Conservation (phyloP, 2,113 vertebrate species). For the Anas platyrhynchos region DNA sequence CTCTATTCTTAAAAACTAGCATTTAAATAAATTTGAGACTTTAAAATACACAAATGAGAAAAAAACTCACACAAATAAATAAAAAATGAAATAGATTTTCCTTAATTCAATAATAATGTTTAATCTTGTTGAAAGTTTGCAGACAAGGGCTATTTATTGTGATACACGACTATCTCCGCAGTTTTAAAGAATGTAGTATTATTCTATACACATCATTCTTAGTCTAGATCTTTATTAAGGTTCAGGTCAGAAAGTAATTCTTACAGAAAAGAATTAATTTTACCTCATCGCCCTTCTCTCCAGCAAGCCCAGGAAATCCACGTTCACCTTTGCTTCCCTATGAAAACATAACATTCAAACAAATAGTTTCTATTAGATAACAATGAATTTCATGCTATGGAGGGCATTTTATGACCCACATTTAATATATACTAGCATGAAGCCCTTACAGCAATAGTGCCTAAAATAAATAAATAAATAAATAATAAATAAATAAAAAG, state of each 20-base stretch:
- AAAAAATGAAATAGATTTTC: neutral
- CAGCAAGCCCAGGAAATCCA: slow-evolving; percentile 89
- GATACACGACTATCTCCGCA: neutral
- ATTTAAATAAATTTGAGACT: neutral
- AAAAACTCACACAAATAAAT: neutral
- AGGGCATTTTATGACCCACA: neutral
- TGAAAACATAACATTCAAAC: slow-evolving; percentile 50
- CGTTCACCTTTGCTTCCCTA: slow-evolving; percentile 96
- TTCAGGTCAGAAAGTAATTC: neutral
- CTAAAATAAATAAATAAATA: neutral
- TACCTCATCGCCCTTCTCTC: slow-evolving; percentile 97
- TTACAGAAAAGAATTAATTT: slow-evolving; percentile 10
- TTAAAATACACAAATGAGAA: neutral
- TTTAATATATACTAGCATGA: neutral
- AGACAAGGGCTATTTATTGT: neutral
- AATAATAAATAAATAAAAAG: too few relatives aligned
- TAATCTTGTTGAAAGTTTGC: neutral
- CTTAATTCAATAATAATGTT: neutral
- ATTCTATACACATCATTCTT: neutral
- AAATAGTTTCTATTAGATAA: slow-evolving; percentile 15
- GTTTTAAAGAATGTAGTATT: neutral
- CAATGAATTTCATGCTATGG: neutral
- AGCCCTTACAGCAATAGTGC: neutral
- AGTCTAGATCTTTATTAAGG: neutral
- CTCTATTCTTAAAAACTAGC: neutral